These are phyloP conservation scores for Hemithea aestivaria DNA, from an alignment of 2,888 invertebrate species.

Conservation along the genomic window DNA sequence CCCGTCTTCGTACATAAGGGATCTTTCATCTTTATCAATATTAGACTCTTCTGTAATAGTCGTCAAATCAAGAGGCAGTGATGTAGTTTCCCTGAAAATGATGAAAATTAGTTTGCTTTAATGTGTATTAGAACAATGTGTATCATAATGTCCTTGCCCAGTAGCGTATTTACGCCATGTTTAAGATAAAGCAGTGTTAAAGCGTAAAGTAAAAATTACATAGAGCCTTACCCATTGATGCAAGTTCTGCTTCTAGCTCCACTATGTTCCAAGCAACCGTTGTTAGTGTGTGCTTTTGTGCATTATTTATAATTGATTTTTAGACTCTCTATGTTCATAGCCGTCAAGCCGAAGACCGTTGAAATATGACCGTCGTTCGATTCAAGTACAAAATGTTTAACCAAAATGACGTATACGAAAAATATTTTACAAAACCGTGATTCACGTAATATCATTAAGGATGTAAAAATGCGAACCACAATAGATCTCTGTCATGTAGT, in stretches of 20 bases:
- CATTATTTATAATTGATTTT: constrained; percentile 18
- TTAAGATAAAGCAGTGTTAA: constrained; percentile 37
- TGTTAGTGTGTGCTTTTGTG: constrained; percentile 47
- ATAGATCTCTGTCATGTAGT: too few species aligned
- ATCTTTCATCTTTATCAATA: constrained; percentile 37
- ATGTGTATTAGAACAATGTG: neutral
- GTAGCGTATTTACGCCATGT: constrained; percentile 9
- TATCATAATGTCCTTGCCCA: constrained; percentile 6
- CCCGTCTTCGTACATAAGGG: constrained; percentile 41
- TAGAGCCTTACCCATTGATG: constrained; percentile 62
- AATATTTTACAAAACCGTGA: constrained; percentile 5
- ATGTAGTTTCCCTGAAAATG: constrained; percentile 42
- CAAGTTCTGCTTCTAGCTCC: constrained; percentile 31
- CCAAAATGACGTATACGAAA: neutral
- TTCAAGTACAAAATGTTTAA: too few species aligned
- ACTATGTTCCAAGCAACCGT: constrained; percentile 33
- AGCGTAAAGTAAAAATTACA: constrained; percentile 46
- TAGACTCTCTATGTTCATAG: constrained; percentile 6
- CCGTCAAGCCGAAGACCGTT: constrained; percentile 9
- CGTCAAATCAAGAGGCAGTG: constrained; percentile 21
- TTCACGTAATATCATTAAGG: constrained; percentile 10
- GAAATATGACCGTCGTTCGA: neutral
- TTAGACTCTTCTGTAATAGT: constrained; percentile 20
- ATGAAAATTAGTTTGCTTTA: constrained; percentile 20
- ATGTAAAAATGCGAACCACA: too few species aligned